Conservation (phyloP, 1,140 invertebrate genomes). For the Listronotus oregonensis region DNA sequence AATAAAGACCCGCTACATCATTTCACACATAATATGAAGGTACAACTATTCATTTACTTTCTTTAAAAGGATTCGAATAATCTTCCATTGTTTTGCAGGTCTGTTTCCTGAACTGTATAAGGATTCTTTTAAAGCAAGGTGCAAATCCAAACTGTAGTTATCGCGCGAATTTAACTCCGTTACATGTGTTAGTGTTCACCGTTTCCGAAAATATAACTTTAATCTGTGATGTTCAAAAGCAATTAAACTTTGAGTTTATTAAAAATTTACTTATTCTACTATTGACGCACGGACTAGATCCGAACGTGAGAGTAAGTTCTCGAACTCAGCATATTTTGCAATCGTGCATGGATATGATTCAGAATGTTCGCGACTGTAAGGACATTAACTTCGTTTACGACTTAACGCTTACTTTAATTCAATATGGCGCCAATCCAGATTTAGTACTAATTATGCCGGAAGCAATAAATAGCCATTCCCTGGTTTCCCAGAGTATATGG, state of each 20-base stretch:
- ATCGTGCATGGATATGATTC: conserved; percentile 72
- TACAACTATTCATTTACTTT: conserved; percentile 41
- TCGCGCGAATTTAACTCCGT: conserved; percentile 69
- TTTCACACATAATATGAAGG: conserved; percentile 77
- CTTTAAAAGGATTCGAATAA: not conserved
- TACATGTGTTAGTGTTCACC: conserved; percentile 75
- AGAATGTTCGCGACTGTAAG: conserved; percentile 66
- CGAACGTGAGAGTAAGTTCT: conserved; percentile 62
- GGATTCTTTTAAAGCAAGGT: conserved; percentile 70
- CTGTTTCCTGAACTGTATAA: conserved; percentile 75
- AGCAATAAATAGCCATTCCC: conserved; percentile 55
- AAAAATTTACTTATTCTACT: conserved; percentile 70
- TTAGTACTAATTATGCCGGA: conserved; percentile 59
- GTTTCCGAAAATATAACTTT: conserved; percentile 75
- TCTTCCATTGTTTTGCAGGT: conserved; percentile 59
- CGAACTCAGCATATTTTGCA: conserved; percentile 70
- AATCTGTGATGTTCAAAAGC: conserved; percentile 66
- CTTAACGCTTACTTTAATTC: conserved; percentile 68
- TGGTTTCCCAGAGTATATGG: conserved; percentile 63
- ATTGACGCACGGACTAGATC: conserved; percentile 71
- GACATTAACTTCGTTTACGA: conserved; percentile 74
- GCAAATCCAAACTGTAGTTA: conserved; percentile 77
- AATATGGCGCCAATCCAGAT: conserved; percentile 70
- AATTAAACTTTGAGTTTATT: conserved; percentile 68
- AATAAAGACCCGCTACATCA: conserved; percentile 77